Base-by-base conservation (phyloP, 2,113 vertebrate species). In the Macaca fascicularis region DNA sequence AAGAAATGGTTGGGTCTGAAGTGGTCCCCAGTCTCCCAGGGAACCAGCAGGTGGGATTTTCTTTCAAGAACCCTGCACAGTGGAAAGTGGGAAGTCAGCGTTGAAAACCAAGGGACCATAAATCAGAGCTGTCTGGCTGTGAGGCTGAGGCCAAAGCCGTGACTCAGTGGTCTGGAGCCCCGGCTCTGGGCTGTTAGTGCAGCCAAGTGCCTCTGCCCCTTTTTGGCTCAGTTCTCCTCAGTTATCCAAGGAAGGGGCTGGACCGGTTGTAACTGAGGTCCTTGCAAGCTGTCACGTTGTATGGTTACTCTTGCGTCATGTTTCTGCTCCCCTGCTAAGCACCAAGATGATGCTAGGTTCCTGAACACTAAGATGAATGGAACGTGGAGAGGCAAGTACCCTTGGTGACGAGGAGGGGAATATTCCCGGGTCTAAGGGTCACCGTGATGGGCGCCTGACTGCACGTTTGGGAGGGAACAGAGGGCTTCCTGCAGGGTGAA, bases 261-360 rank as follows among this genome's bases (percentile, higher is more conserved):
- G 13, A 20, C 25, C 25, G 9, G 5, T 4, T 11, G 13, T 1
- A 3, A 7, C 55, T 1, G 30, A 72, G 50, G 27, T 16, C n/a
- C 48, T 57, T 14, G 22, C 12, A 22, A 78, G 19, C 35, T 3
- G 5, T 13, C 11, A 17, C 0, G 1, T 3, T 0, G 2, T 22
- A 2, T 5, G 12, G 5, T 23, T 20, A 3, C 59, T 67, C 20
- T 27, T 35, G 5, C 0, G 25, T 25, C 1, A 12, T 1, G 3
- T 38, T 76, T 91, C 87, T 12, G 19, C 48, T 7, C 32, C 20
- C 2, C 48, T 14, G 0, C 45, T n/a, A 5, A 20, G 67, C 2
- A 12, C 13, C 1, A 59, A 4, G 8, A 5, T 0, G 12, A 8
- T 22, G 20, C n/a, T 27, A n/a, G 57, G 17, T 48, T 40, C 32